A percentile compares a stretch with the other conserved stretches of the same genome.
These are phyloP conservation scores for Sebastolobus altivelis DNA, from an alignment of 2,797 vertebrate species.

Conservation along the genomic window DNA sequence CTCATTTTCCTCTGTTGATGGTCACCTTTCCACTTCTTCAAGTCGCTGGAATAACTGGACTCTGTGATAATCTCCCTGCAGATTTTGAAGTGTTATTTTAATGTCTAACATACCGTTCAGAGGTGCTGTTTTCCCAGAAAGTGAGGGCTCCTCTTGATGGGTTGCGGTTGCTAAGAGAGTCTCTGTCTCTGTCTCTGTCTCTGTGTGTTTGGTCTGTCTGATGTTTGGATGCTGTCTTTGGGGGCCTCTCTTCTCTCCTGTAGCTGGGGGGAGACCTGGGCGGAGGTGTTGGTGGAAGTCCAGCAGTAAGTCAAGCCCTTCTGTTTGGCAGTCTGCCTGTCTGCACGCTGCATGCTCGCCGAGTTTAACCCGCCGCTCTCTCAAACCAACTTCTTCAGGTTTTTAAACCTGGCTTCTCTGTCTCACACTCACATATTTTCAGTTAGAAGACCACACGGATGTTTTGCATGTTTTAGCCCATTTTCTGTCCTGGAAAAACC, in stretches of 20 bases:
- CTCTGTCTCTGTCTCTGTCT: slow-evolving; percentile 72
- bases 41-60: slow-evolving; percentile 31
- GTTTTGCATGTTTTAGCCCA: slow-evolving; percentile 40
- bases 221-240: slow-evolving; percentile 76
- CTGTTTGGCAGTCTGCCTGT: slow-evolving; percentile 74
- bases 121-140: slow-evolving; percentile 28
- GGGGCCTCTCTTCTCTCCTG: slow-evolving; percentile 83
- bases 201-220: slow-evolving; percentile 67
- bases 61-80: slow-evolving; percentile 19
- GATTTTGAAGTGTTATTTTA: slow-evolving; percentile 20
- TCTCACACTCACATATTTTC: neutral
- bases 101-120: slow-evolving; percentile 16
- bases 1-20: slow-evolving; percentile 1
- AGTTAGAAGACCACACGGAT: neutral
- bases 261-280: slow-evolving; percentile 99
- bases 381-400: neutral
- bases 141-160: slow-evolving; percentile 57
- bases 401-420: slow-evolving; percentile 19
- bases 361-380: slow-evolving; percentile 35
- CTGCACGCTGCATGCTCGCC: slow-evolving; percentile 68
- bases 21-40: neutral
- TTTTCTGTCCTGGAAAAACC: neutral
- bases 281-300: slow-evolving; percentile 99
- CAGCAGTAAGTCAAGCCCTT: slow-evolving; percentile 95
- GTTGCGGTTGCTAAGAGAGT: slow-evolving; percentile 73